Base-by-base conservation (phyloP, 2,113 vertebrate species). In the Todiramphus saurophagus region DNA sequence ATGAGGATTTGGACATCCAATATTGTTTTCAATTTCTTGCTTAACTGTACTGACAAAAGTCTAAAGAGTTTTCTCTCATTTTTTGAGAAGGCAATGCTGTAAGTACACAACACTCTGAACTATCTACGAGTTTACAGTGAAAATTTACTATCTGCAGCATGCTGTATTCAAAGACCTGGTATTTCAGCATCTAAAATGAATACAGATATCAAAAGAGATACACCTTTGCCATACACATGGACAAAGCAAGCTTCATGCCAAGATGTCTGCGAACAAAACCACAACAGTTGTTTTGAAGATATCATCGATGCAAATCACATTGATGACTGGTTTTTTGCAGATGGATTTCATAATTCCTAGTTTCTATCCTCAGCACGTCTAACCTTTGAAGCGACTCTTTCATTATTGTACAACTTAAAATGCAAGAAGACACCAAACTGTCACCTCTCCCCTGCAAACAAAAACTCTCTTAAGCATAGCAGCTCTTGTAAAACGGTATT, bases 401-500 rank as follows among this genome's bases (percentile, higher is more conserved):
- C 9, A 55, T 67, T 53, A 60, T 2, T 27, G 3, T 8, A 73
- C 6, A 84, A 59, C 41, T 92, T 79, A 27, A 74, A 95, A 89
- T 78, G n/a, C 17, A 55, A 80, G 82, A 5, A 27, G 46, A 74
- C 43, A 51, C 27, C 30, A 64, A 72, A 63, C 30, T 50, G 35
- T 78, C 16, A 24, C 27, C 58, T 90, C 41, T 67, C 53, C 16
- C 35, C n/a, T 35, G 10, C 83, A 77, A 87, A 87, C 16, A 89
- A 53, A 96, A 94, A 51, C 39, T 21, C 67, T 90, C 68, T 95
- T 77, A 67, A 84, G 87, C 75, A 96, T 7, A 87, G 79, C 68
- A 44, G 35, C 56, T 94, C 64, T 84, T 69, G 53, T 92, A 90
- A 93, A 95, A 91, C 19, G 78, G n/a, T 51, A 96, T 74, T 92